These are phyloP conservation scores for Drosophila ficusphila DNA, from an alignment of 1,140 invertebrate genomes.

Conservation along the genomic window DNA sequence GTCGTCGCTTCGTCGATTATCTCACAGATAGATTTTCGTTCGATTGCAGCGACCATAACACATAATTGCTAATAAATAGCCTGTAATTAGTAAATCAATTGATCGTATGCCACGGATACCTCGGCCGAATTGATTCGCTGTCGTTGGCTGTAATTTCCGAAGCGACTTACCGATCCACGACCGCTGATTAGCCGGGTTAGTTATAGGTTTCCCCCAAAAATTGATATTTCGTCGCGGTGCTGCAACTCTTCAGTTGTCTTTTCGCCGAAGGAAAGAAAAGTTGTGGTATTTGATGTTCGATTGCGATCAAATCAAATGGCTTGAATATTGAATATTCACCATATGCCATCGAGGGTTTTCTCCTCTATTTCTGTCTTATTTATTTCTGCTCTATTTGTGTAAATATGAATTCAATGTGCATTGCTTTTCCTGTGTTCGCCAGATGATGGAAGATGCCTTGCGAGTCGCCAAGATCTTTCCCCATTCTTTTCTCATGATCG, in stretches of 20 bases:
- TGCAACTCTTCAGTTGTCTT: neutral
- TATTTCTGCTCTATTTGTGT: no score
- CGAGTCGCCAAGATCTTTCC: constrained; percentile 8
- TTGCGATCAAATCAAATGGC: no score
- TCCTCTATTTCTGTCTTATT: no score
- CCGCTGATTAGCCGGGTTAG: constrained; percentile 18
- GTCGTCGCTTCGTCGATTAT: constrained; percentile 49
- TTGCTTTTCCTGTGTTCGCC: neutral
- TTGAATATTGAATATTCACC: no score
- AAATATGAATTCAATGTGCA: neutral
- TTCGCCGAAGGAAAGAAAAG: neutral
- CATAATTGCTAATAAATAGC: constrained; percentile 55
- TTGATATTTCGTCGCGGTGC: constrained; percentile 15
- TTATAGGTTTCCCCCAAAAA: constrained; percentile 9
- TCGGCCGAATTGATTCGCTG: constrained; percentile 33
- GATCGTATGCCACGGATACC: constrained; percentile 2
- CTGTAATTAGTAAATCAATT: constrained; percentile 57
- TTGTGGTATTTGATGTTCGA: no score
- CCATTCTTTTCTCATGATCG: constrained; percentile 35
- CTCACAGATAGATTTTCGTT: constrained; percentile 49
- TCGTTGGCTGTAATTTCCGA: constrained; percentile 23
- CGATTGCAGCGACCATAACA: constrained; percentile 45
- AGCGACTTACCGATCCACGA: constrained; percentile 25
- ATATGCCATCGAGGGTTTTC: no score
- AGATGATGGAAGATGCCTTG: constrained; percentile 21